Evolutionary conservation across 2,113 vertebrate genomes (phyloP).

Genomic region (Tor tambroides): DNA sequence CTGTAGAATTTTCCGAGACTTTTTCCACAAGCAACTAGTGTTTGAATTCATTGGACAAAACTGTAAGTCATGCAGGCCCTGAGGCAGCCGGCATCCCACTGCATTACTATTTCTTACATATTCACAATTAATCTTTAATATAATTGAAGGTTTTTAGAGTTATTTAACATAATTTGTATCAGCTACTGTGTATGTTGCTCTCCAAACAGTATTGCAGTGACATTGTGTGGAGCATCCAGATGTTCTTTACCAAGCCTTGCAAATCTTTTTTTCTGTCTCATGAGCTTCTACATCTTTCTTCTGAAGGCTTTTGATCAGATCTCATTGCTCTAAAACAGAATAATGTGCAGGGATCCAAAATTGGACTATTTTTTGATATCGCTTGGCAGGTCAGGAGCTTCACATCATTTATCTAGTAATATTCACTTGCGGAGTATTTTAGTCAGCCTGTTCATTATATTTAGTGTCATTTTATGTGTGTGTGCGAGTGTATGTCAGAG

Average conservation of each 20-base stretch:
- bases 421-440: neutral
- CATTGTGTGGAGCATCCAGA: neutral
- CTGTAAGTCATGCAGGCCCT: neutral
- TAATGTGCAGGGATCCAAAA: neutral
- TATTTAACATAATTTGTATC: neutral
- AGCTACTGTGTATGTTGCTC: neutral
- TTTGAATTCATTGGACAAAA: neutral
- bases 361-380: neutral
- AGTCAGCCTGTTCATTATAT: neutral
- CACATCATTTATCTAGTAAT: neutral
- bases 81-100: neutral
- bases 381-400: neutral
- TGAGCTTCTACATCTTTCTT: neutral
- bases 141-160: neutral
- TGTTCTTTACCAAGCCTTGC: neutral
- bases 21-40: neutral
- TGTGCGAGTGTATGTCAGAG: neutral
- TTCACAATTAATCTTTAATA: neutral
- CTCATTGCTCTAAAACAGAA: neutral
- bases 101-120: neutral
- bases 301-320: neutral
- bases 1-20: neutral
- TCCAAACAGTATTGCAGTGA: neutral
- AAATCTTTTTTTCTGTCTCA: neutral
- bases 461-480: neutral